Evolutionary conservation across 2,888 invertebrate genomes (phyloP).

Genomic region (Brenthis hecate): DNA sequence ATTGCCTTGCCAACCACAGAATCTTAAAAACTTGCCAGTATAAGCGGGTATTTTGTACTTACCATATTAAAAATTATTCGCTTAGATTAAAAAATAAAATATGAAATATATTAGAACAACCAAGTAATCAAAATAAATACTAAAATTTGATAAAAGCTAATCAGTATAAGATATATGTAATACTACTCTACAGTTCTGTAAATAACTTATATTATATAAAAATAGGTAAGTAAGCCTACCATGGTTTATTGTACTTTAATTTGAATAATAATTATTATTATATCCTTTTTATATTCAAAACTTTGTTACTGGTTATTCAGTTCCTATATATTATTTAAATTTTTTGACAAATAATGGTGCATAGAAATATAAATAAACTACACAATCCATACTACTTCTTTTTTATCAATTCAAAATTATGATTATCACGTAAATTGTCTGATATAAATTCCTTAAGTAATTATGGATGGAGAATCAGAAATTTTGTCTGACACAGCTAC

Average conservation of each 20-base stretch:
- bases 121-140: too few relatives aligned
- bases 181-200: too few relatives aligned
- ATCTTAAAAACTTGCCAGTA: conserved; percentile 24
- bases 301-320: conserved; percentile 32
- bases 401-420: conserved; percentile 43
- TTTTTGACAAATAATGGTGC: conserved; percentile 32
- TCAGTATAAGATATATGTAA: background rate
- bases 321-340: conserved; percentile 35
- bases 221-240: background rate
- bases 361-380: conserved; percentile 22
- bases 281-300: conserved; percentile 7
- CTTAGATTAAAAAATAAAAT: too few relatives aligned
- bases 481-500: conserved; percentile 66
- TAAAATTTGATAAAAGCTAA: background rate
- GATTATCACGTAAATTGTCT: conserved; percentile 42
- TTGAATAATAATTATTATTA: background rate
- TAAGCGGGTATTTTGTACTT: too few relatives aligned
- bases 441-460: conserved; percentile 48
- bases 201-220: too few relatives aligned
- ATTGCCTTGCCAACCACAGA: conserved; percentile 36
- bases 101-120: too few relatives aligned
- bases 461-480: conserved; percentile 74
- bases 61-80: too few relatives aligned
- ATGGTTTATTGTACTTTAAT: background rate
- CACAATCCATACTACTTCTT: conserved; percentile 28